Percentiles rank a stretch among this genome's conserved stretches.
phyloP scores from a whole-genome alignment of 2,888 invertebrate genomes.

The Microplitis deprimator region DNA sequence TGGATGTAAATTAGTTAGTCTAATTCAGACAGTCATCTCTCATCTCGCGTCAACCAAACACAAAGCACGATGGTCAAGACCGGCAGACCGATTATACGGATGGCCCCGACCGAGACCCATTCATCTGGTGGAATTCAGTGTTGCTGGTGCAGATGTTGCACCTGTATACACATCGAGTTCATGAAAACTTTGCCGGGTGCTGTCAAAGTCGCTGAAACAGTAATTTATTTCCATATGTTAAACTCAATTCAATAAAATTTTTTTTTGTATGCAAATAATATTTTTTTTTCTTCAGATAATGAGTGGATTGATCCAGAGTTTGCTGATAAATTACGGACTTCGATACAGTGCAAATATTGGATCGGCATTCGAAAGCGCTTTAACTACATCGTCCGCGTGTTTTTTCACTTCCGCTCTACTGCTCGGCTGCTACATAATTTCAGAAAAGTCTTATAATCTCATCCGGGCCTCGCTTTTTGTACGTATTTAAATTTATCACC shows the following conservation, averaged over 20 bases:
- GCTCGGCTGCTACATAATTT: slow-evolving; percentile 84
- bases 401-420: slow-evolving; percentile 84
- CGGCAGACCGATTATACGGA: slow-evolving; percentile 62
- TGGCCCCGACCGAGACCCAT: slow-evolving; percentile 58
- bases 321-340: slow-evolving; percentile 85
- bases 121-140: slow-evolving; percentile 77
- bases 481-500: slow-evolving; percentile 70
- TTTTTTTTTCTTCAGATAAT: slow-evolving; percentile 74
- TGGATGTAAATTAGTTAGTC: slow-evolving; percentile 25
- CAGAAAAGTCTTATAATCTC: slow-evolving; percentile 82
- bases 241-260: background rate
- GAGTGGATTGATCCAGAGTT: slow-evolving; percentile 86
- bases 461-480: slow-evolving; percentile 88
- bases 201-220: slow-evolving; percentile 83
- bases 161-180: slow-evolving; percentile 85
- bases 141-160: slow-evolving; percentile 81
- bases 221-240: slow-evolving; percentile 70
- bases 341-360: slow-evolving; percentile 83
- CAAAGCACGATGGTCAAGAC: slow-evolving; percentile 50
- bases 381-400: slow-evolving; percentile 86
- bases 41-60: background rate
- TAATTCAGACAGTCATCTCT: background rate
- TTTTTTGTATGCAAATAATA: slow-evolving; percentile 10
- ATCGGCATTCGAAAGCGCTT: slow-evolving; percentile 84
- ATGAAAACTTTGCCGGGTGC: slow-evolving; percentile 81